Percentiles rank a stretch among this genome's conserved stretches.
phyloP scores from a whole-genome alignment of 2,888 invertebrate species.

The Drosophila merina region DNA sequence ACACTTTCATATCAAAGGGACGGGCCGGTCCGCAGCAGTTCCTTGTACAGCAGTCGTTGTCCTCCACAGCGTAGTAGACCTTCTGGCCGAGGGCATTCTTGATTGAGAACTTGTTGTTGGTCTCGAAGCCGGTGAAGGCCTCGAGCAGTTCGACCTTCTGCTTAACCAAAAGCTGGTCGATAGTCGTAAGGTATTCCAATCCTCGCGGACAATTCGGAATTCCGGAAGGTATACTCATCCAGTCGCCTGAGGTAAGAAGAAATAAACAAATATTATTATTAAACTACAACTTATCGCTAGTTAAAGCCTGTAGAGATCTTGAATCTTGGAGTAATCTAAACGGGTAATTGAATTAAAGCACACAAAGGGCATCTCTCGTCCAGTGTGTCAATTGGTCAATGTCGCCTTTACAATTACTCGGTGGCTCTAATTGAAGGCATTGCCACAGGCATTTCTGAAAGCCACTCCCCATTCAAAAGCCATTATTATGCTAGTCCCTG shows the following conservation, averaged over 20 bases:
- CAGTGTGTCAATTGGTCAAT: conserved; percentile 74
- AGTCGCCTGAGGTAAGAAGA: conserved; percentile 78
- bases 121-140: conserved; percentile 93
- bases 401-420: conserved; percentile 63
- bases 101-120: conserved; percentile 94
- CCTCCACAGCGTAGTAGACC: conserved; percentile 91
- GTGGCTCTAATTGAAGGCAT: conserved; percentile 55
- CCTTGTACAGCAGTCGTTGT: conserved; percentile 93
- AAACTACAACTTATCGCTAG: neutral
- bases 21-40: conserved; percentile 92
- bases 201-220: conserved; percentile 92
- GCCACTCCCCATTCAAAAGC: conserved; percentile 42
- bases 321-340: conserved; percentile 1
- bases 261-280: neutral
- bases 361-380: conserved; percentile 31
- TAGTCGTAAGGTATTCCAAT: conserved; percentile 94
- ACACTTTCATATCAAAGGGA: conserved; percentile 94
- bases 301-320: neutral
- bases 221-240: conserved; percentile 92
- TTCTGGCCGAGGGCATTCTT: conserved; percentile 92
- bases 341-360: conserved; percentile 27
- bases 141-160: conserved; percentile 91
- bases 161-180: conserved; percentile 92
- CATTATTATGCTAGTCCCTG: conserved; percentile 11
- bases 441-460: conserved; percentile 37